Conservation (phyloP, 2,113 vertebrate species). For the Archilochus colubris region DNA sequence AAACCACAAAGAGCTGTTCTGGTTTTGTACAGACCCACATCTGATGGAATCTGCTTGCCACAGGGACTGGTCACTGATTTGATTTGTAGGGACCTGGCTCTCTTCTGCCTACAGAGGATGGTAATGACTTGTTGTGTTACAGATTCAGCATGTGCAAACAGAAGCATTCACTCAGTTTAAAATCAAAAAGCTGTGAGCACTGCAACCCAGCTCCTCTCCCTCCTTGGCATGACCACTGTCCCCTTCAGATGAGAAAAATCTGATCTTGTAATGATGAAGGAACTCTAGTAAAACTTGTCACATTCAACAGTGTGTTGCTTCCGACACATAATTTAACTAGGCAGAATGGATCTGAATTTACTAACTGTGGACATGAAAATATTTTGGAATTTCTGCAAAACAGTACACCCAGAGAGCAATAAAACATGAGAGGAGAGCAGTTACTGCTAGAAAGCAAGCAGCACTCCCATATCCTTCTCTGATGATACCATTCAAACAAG, state of each 20-base stretch:
- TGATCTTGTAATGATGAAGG: not conserved
- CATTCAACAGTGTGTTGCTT: not conserved
- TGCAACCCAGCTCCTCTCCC: not conserved
- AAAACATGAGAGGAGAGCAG: not conserved
- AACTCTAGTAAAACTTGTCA: not conserved
- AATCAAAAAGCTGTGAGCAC: not conserved
- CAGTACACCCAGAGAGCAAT: not conserved
- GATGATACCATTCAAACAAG: not conserved
- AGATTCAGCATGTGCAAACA: not conserved
- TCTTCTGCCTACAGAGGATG: not conserved
- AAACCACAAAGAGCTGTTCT: not conserved
- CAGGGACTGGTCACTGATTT: not conserved
- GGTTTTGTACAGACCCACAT: not conserved
- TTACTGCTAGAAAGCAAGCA: not conserved
- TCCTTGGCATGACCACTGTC: not conserved
- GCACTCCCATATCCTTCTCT: not conserved
- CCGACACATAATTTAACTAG: not conserved
- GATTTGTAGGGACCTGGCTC: not conserved
- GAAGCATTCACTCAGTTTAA: not conserved
- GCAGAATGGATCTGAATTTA: not conserved
- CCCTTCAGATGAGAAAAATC: not conserved
- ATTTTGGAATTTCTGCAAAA: not conserved
- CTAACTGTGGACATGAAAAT: not conserved
- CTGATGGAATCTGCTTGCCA: not conserved
- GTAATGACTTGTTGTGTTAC: not conserved